phyloP scores from a whole-genome alignment of 92 coral and sea anemone genomes.

The Palythoa caribaeorum region DNA sequence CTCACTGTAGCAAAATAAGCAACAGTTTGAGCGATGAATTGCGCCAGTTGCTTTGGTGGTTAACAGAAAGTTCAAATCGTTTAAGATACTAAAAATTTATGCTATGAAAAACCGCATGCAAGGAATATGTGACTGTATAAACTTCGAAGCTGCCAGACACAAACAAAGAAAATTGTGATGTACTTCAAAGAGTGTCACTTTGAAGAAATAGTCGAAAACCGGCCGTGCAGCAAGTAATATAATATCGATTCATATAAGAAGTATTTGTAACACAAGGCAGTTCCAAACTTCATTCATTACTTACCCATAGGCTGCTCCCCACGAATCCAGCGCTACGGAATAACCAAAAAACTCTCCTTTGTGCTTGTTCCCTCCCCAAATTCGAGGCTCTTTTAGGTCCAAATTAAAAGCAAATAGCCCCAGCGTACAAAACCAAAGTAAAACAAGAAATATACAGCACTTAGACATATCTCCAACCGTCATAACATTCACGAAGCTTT shows the following conservation, averaged over 20 bases:
- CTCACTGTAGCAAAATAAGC: not conserved
- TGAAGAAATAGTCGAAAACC: not conserved
- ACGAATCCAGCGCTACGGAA: constrained; percentile 16
- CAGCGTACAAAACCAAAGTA: not conserved
- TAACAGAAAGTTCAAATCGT: not conserved
- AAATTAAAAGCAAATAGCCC: not conserved
- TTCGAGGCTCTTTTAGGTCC: constrained; percentile 5
- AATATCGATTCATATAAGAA: not conserved
- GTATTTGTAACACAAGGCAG: not conserved
- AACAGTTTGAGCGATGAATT: not conserved
- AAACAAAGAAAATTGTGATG: not conserved
- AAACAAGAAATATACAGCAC: not conserved
- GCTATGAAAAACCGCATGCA: not conserved
- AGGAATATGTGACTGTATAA: not conserved
- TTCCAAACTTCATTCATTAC: not conserved
- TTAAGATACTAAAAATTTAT: not conserved
- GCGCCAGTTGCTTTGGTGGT: not conserved
- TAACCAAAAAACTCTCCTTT: not conserved
- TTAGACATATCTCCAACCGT: not conserved
- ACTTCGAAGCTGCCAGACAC: not conserved
- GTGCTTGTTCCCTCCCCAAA: not conserved
- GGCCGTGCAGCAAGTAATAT: not conserved
- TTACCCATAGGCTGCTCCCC: not conserved
- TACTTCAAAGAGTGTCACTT: not conserved
- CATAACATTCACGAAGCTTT: constrained; percentile 1